A percentile compares a stretch with the other conserved stretches of the same genome.
Evolutionary conservation across 1,140 invertebrate genomes (phyloP).

Genomic region (Microplitis mediator): DNA sequence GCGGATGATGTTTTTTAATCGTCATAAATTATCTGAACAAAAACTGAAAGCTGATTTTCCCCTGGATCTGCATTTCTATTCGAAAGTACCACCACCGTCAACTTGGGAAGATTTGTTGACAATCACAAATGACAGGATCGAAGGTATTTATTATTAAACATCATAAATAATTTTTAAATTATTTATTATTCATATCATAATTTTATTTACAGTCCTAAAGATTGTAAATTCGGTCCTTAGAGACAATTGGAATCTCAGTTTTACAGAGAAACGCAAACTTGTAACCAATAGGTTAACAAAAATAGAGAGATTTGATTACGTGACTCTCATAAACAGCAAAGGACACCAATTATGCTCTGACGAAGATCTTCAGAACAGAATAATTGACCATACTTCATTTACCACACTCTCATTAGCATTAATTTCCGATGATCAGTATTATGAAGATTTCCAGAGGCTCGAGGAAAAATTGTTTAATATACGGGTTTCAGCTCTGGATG

Average conservation of each 20-base stretch:
- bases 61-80: background rate
- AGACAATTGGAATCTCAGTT: background rate
- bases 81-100: background rate
- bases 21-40: background rate
- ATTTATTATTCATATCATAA: background rate
- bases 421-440: background rate
- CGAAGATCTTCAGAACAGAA: background rate
- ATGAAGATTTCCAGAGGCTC: background rate
- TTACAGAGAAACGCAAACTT: background rate
- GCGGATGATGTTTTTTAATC: background rate
- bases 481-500: background rate
- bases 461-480: conserved; percentile 2
- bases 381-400: conserved; percentile 6
- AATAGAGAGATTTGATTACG: background rate
- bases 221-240: background rate
- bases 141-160: background rate
- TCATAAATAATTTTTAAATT: background rate
- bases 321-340: background rate
- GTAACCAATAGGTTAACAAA: background rate
- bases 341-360: background rate
- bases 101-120: background rate
- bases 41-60: background rate
- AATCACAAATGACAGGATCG: background rate
- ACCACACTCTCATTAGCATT: background rate
- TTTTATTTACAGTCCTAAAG: background rate